Evolutionary conservation across 1,140 invertebrate species (phyloP), one percentile per base, ranked within the genome.

Genomic region (Stegodyphus dumicola): DNA sequence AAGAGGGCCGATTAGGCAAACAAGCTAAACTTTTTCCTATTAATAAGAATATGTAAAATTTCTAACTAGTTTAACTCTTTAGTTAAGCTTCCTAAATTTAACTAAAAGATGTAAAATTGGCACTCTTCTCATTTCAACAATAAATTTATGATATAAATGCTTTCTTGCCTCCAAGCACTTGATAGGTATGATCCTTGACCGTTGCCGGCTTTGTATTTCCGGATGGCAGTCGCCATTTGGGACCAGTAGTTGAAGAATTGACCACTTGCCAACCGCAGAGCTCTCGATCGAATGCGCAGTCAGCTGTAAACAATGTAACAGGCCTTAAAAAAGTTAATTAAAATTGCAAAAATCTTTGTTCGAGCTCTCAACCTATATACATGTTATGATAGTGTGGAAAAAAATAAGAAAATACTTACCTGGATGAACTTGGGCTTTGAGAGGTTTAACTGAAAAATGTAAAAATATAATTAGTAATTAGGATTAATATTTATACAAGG

Each of bases 131-230:
- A n/a, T n/a, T n/a, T n/a, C n/a, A n/a, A n/a, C n/a, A n/a, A n/a
- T n/a, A n/a, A 33, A 33, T 33, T 33, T 1, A 33, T 33, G 33
- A 33, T 33, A 33, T 33, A 1, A 33, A 33, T 33, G 33, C 33
- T 33, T 33, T 7, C 54, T 75, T 65, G 81, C 86, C 86, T 69
- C 86, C 86, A 2, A 80, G 51, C 33, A 87, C 86, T 54, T 87
- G 76, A 49, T 79, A 87, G 5, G 86, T 87, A 53, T 87, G 86
- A 60, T 87, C 86, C 54, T 87, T 87, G 11, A 83, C 86, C 6
- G 78, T 83, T 4, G 79, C 77, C 0, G 86, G 86, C 17, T 80
- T 79, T 6, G 86, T 79, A n/a, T 87, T 77, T 6, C 78, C 86
- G 0, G 77, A 69, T 2, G 86, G 86, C 9, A 87, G 15, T 48